These are phyloP conservation scores for Drosophila mercatorum DNA, from an alignment of 2,888 invertebrate species.

Conservation along the genomic window DNA sequence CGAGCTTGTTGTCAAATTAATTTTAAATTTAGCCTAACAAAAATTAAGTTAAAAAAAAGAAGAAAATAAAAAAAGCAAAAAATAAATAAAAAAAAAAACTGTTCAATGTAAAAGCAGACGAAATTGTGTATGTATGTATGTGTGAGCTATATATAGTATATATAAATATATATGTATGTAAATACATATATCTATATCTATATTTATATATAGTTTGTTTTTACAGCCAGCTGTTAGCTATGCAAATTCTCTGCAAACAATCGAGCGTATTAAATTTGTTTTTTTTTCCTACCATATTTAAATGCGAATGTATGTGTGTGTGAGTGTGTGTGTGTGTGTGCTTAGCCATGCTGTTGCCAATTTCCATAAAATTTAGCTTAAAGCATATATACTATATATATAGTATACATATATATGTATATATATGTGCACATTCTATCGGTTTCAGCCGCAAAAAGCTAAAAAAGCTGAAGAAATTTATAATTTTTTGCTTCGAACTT, in stretches of 20 bases:
- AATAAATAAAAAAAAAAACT: slow-evolving; percentile 12
- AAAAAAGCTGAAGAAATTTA: slow-evolving; percentile 21
- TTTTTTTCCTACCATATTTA: slow-evolving; percentile 14
- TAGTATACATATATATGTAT: slow-evolving; percentile 3
- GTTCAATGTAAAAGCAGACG: slow-evolving; percentile 33
- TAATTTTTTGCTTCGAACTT: slow-evolving; percentile 15
- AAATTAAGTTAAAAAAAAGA: background rate
- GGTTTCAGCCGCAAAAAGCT: slow-evolving; percentile 73
- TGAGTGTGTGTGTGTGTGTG: slow-evolving; percentile 6
- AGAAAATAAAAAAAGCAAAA: slow-evolving; percentile 3
- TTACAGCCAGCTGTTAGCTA: slow-evolving; percentile 25
- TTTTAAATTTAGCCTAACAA: slow-evolving; percentile 61
- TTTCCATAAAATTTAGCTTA: slow-evolving; percentile 64
- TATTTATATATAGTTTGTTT: slow-evolving; percentile 6
- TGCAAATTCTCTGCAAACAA: slow-evolving; percentile 18
- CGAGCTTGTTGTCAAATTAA: slow-evolving; percentile 80
- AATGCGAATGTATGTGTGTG: background rate
- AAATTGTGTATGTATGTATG: slow-evolving; percentile 3
- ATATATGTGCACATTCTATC: slow-evolving; percentile 58
- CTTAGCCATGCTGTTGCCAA: slow-evolving; percentile 36
- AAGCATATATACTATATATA: slow-evolving; percentile 46
- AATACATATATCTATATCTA: background rate
- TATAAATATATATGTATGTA: background rate
- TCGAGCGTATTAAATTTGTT: slow-evolving; percentile 10
- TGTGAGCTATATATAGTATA: slow-evolving; percentile 1